Evolutionary conservation across 1,140 invertebrate genomes (phyloP), one percentile per base, ranked within the genome.

Genomic region (Drosophila simulans): DNA sequence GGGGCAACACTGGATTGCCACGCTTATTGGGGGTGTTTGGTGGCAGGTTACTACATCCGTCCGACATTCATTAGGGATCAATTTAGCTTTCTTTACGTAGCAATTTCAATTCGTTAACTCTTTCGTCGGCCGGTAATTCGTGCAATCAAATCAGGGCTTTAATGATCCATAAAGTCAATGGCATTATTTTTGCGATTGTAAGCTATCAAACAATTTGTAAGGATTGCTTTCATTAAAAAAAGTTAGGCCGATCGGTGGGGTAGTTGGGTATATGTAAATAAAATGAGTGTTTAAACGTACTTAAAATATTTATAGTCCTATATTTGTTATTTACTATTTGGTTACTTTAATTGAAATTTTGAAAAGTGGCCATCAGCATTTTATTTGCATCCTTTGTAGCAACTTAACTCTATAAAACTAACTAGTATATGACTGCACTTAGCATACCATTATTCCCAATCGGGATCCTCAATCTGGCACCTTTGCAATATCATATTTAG

Each of bases 1-100:
- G 39, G 45, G 68, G n/a, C 8, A 8, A 43, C 42, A 68, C 52
- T 42, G 59, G 27, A 31, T 62, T 62, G 43, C 39, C 55, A 62
- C 39, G 65, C 64, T 49, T 70, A 27, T 70, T 57, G 64, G 68
- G 68, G 68, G 68, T 71, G 68, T 70, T 70, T 60, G 35, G 7
- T 68, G 64, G 64, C 60, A 68, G 37, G 60, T 68, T 68, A 65
- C 64, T 65, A 37, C 64, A 68, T 45, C 60, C 60, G 64, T 45
- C 60, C 60, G 64, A 68, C 60, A 68, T 53, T 68, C 68, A 71
- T 71, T 71, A 70, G 52, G 64, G 68, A 70, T 70, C 64, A n/a
- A 49, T 57, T 57, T 70, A 49, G 48, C 65, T 71, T 71, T 71
- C 68, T n/a, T 40, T 34, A 35, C 52, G 15, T 52, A 37, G 35